phyloP scores from a whole-genome alignment of 2,888 invertebrate species.

The Drosophila neonasuta region DNA sequence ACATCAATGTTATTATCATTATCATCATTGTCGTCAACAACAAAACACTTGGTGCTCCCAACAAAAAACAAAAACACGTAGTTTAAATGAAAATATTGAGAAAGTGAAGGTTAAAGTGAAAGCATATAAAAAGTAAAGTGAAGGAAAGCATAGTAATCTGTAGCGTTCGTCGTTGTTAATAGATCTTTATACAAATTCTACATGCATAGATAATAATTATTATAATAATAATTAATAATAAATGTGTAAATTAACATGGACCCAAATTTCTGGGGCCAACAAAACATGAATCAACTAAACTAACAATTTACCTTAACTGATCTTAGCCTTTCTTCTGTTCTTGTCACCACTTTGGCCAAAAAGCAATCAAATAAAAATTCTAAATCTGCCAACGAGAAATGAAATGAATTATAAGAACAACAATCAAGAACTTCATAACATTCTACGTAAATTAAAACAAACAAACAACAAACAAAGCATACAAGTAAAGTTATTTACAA shows the following conservation, averaged over 20 bases:
- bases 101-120: slow-evolving; percentile 19
- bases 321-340: slow-evolving; percentile 29
- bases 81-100: slow-evolving; percentile 43
- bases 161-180: slow-evolving; percentile 65
- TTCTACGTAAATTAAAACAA: slow-evolving; percentile 39
- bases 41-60: slow-evolving; percentile 65
- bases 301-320: slow-evolving; percentile 24
- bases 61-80: slow-evolving; percentile 29
- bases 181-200: slow-evolving; percentile 54
- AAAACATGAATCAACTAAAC: slow-evolving; percentile 15
- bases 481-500: slow-evolving; percentile 5
- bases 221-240: slow-evolving; percentile 3
- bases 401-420: slow-evolving; percentile 31
- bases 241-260: slow-evolving; percentile 29
- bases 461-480: not conserved
- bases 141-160: slow-evolving; percentile 34
- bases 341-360: slow-evolving; percentile 46
- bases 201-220: slow-evolving; percentile 31
- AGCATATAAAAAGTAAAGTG: slow-evolving; percentile 3
- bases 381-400: slow-evolving; percentile 49
- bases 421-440: slow-evolving; percentile 50
- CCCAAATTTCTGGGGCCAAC: slow-evolving; percentile 26
- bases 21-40: slow-evolving; percentile 22
- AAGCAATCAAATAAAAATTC: slow-evolving; percentile 48
- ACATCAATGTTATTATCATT: slow-evolving; percentile 8